Evolutionary conservation across 1,140 invertebrate species (phyloP).

Genomic region (Hycleus cichorii): DNA sequence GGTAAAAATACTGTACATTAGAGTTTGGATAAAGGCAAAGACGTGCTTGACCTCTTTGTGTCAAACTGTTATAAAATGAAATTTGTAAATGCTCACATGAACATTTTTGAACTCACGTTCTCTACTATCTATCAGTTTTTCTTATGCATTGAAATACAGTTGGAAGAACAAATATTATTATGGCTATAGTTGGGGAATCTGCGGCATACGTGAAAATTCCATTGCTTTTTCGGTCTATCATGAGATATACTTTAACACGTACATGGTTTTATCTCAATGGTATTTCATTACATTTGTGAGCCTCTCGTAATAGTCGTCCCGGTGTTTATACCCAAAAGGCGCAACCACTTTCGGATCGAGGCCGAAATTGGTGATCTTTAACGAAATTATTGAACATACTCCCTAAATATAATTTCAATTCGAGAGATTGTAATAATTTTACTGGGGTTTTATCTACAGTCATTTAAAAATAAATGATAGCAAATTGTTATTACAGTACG

Average conservation of each 20-base stretch:
- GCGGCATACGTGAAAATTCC: slow-evolving; percentile 7
- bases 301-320: too few species aligned
- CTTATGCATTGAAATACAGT: slow-evolving; percentile 27
- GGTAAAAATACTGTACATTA: not conserved
- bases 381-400: too few species aligned
- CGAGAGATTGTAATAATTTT: too few species aligned
- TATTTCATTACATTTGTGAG: slow-evolving; percentile 7
- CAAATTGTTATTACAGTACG: too few species aligned
- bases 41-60: slow-evolving; percentile 22
- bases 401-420: too few species aligned
- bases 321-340: too few species aligned
- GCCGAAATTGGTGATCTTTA: too few species aligned
- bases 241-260: slow-evolving; percentile 1
- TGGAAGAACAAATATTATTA: slow-evolving; percentile 9
- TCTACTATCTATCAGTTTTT: slow-evolving; percentile 13
- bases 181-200: too few species aligned
- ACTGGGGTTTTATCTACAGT: too few species aligned
- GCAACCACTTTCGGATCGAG: too few species aligned
- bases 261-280: slow-evolving; percentile 4
- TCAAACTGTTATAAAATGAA: slow-evolving; percentile 19
- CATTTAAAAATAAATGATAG: too few species aligned
- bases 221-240: slow-evolving; percentile 11
- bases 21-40: not conserved
- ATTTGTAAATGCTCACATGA: slow-evolving; percentile 27
- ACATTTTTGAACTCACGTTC: slow-evolving; percentile 16